phyloP scores from a whole-genome alignment of 2,113 vertebrate species.

The Glareola pratincola region DNA sequence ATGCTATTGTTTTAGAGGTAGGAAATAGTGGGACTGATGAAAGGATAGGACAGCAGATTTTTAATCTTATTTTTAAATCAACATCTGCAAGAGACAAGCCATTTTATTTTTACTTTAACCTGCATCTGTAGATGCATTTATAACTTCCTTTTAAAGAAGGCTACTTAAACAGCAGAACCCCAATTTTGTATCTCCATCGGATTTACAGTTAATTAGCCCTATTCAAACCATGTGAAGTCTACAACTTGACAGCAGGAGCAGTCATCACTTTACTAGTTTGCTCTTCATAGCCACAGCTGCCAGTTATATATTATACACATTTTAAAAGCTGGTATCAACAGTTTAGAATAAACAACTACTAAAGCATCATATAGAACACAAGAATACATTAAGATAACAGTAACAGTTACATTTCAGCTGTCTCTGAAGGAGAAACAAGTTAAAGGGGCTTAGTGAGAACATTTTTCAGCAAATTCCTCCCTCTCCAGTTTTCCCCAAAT shows the following conservation, averaged over 20 bases:
- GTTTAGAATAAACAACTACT: not conserved
- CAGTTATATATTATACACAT: not conserved
- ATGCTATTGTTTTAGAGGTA: not conserved
- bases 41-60: not conserved
- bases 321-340: accelerated
- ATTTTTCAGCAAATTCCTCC: not conserved
- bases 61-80: not conserved
- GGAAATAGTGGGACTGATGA: not conserved
- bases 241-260: not conserved
- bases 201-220: not conserved
- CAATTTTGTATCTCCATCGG: not conserved
- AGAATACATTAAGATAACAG: not conserved
- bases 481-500: not conserved
- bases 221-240: not conserved
- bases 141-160: not conserved
- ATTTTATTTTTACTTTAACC: not conserved
- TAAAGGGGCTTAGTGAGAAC: not conserved
- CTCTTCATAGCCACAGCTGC: not conserved
- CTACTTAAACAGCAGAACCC: not conserved
- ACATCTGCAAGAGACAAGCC: not conserved
- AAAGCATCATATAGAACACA: not conserved
- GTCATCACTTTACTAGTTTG: not conserved
- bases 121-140: not conserved
- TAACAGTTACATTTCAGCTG: not conserved
- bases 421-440: not conserved